Conservation (phyloP, 2,797 vertebrate genomes). For the Acanthurus leucopareius region DNA sequence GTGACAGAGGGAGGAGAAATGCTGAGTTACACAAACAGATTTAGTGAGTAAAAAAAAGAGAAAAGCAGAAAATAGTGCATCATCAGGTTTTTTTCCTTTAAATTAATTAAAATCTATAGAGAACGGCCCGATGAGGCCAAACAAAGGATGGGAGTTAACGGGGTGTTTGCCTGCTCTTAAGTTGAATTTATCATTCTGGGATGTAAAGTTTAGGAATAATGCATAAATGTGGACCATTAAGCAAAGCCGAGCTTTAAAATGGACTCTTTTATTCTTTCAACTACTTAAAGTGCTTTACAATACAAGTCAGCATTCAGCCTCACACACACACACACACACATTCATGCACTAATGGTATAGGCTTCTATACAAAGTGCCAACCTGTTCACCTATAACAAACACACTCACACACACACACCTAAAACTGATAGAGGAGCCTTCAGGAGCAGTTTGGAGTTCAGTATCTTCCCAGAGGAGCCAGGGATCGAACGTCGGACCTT, state of each 20-base stretch:
- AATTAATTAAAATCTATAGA: slow-evolving; percentile 36
- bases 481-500: too few species aligned
- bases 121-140: neutral
- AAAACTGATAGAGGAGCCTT: too few species aligned
- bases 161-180: slow-evolving; percentile 3
- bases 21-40: slow-evolving; percentile 33
- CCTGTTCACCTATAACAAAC: too few species aligned
- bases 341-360: too few species aligned
- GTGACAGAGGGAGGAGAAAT: slow-evolving; percentile 21
- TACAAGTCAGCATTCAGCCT: too few species aligned
- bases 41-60: neutral
- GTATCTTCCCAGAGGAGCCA: too few species aligned
- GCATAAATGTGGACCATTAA: slow-evolving; percentile 17
- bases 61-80: slow-evolving; percentile 21
- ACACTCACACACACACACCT: too few species aligned
- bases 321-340: too few species aligned
- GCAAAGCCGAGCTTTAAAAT: neutral
- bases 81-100: slow-evolving; percentile 34
- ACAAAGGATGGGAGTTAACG: neutral
- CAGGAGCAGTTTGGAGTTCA: too few species aligned
- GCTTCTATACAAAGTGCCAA: too few species aligned
- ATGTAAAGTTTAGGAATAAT: slow-evolving; percentile 14
- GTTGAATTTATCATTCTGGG: neutral
- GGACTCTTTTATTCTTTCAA: too few species aligned
- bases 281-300: too few species aligned